Conservation (phyloP, 1,140 invertebrate species). For the Lutraria rhynchaena region DNA sequence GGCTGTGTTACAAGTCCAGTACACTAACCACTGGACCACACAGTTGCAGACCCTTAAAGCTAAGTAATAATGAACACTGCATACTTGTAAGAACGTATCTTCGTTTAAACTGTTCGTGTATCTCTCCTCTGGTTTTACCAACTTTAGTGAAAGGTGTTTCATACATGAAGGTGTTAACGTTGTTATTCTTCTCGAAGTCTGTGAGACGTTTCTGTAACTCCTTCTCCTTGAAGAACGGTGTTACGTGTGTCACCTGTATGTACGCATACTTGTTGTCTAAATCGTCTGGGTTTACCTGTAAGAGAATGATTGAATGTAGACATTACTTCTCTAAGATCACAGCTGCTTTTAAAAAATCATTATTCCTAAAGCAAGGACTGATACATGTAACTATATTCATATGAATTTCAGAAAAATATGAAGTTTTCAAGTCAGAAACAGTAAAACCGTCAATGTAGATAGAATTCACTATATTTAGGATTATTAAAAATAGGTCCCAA, state of each 20-base stretch:
- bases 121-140: slow-evolving; percentile 89
- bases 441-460: too few species aligned
- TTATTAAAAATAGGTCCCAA: too few species aligned
- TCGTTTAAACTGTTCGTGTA: slow-evolving; percentile 94
- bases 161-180: slow-evolving; percentile 93
- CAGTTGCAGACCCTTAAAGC: too few species aligned
- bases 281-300: slow-evolving; percentile 88
- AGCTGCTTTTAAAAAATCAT: neutral
- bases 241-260: slow-evolving; percentile 95
- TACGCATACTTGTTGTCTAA: slow-evolving; percentile 93
- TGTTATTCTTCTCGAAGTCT: slow-evolving; percentile 94
- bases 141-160: slow-evolving; percentile 96
- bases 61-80: too few species aligned
- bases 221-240: slow-evolving; percentile 89
- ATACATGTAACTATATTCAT: too few species aligned
- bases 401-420: too few species aligned
- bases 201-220: slow-evolving; percentile 85
- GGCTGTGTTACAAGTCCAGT: too few species aligned
- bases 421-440: too few species aligned
- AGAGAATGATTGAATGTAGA: neutral
- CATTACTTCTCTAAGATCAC: neutral
- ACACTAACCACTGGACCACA: too few species aligned
- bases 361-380: too few species aligned
- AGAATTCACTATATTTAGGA: too few species aligned
- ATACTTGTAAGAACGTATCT: slow-evolving; percentile 90